Evolutionary conservation across 2,797 vertebrate genomes (phyloP).

Genomic region (Hapalemur alaotrensis): DNA sequence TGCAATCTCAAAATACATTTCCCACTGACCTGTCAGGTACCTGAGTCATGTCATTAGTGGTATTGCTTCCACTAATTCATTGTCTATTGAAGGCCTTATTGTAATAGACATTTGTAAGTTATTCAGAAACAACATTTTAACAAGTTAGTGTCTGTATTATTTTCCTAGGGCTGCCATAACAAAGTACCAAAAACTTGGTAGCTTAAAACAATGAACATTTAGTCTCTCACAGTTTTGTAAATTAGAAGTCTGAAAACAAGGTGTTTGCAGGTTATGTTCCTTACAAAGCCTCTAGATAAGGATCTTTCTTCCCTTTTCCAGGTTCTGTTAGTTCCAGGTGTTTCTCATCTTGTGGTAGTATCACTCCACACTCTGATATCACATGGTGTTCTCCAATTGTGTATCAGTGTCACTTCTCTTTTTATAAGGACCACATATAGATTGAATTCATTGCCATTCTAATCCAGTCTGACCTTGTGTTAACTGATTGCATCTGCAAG

Average conservation of each 20-base stretch:
- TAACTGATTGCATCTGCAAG: background rate
- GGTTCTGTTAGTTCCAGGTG: background rate
- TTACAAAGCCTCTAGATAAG: background rate
- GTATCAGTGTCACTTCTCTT: background rate
- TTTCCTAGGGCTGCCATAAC: background rate
- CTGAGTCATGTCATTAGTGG: background rate
- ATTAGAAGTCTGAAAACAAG: background rate
- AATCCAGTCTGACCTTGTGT: background rate
- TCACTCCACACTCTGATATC: background rate
- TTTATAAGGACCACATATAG: background rate
- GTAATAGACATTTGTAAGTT: background rate
- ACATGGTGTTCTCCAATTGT: background rate
- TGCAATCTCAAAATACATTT: conserved; percentile 3
- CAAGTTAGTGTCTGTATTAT: background rate
- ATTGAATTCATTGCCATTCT: background rate
- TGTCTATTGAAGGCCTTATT: background rate
- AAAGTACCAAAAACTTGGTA: background rate
- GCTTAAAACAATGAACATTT: background rate
- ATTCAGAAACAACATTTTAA: background rate
- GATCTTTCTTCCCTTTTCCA: background rate
- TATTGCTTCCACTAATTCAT: background rate
- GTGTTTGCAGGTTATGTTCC: background rate
- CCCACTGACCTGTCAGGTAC: background rate
- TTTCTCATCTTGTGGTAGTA: background rate
- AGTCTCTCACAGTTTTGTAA: background rate